phyloP scores from a whole-genome alignment of 2,113 vertebrate species.

The Proteles cristata region DNA sequence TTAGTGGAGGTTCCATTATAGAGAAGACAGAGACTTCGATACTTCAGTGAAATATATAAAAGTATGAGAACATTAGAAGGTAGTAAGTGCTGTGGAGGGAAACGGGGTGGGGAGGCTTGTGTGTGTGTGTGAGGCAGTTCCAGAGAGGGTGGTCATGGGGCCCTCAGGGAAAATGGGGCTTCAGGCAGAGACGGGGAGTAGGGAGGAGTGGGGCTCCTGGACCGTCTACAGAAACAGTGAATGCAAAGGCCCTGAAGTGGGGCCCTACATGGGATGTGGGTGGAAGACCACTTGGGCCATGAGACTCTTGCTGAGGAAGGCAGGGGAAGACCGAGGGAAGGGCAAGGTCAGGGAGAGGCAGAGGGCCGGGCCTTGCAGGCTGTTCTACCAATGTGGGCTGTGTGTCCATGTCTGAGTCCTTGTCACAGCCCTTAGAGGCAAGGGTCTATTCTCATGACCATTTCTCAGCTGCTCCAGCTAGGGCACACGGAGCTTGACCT shows the following conservation, averaged over 20 bases:
- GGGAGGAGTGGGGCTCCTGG: not conserved
- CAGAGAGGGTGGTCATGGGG: not conserved
- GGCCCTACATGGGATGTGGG: not conserved
- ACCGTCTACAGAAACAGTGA: not conserved
- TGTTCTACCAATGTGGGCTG: not conserved
- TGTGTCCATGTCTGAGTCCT: not conserved
- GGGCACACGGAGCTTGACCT: not conserved
- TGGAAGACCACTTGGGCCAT: not conserved
- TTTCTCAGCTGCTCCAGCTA: not conserved
- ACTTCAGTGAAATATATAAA: not conserved
- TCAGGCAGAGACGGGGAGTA: not conserved
- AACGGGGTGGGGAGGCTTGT: not conserved
- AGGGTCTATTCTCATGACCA: not conserved
- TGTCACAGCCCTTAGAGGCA: not conserved
- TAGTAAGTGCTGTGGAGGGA: not conserved
- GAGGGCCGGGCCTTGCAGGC: fast-evolving
- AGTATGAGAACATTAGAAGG: not conserved
- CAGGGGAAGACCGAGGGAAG: not conserved
- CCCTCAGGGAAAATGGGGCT: not conserved
- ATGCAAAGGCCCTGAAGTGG: not conserved
- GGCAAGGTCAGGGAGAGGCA: not conserved
- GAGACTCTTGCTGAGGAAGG: not conserved
- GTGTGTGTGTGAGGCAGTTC: not conserved
- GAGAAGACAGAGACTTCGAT: not conserved
- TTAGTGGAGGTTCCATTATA: not conserved